These are phyloP conservation scores for Pelobates fuscus DNA, from an alignment of 2,113 vertebrate species.

Conservation along the genomic window DNA sequence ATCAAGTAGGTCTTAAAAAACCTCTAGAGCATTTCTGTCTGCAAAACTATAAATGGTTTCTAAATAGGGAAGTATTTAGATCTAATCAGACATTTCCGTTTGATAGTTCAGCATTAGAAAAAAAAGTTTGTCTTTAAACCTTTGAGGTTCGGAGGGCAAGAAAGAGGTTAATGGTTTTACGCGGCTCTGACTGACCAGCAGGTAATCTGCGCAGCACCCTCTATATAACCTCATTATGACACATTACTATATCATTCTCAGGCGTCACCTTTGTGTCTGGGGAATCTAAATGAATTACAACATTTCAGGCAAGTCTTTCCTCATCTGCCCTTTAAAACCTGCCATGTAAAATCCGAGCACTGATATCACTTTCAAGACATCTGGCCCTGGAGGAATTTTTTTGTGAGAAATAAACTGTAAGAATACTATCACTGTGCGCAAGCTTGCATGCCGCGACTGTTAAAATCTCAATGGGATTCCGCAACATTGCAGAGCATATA, in stretches of 20 bases:
- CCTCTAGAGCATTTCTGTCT: no score
- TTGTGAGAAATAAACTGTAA: slow-evolving; percentile 9
- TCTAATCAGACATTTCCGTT: no score
- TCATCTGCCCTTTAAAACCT: slow-evolving; percentile 42
- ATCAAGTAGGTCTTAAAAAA: no score
- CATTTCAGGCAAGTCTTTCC: slow-evolving; percentile 2
- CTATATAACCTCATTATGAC: slow-evolving; percentile 2
- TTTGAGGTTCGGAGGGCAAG: neutral
- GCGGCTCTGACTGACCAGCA: neutral
- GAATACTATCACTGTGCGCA: neutral
- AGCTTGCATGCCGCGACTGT: neutral
- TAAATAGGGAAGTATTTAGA: no score
- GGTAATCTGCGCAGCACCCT: neutral
- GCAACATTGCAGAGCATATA: neutral
- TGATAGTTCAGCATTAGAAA: neutral
- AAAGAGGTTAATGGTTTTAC: neutral
- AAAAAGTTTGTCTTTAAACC: neutral
- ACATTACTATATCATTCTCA: slow-evolving; percentile 17
- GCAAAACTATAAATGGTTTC: no score
- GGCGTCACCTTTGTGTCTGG: slow-evolving; percentile 22
- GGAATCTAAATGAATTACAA: slow-evolving; percentile 32
- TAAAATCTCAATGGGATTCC: neutral
- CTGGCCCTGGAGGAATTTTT: slow-evolving; percentile 35
- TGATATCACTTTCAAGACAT: slow-evolving; percentile 40
- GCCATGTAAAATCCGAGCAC: slow-evolving; percentile 33